These are phyloP conservation scores for Cavia porcellus DNA, from an alignment of 2,113 vertebrate genomes.

Conservation along the genomic window DNA sequence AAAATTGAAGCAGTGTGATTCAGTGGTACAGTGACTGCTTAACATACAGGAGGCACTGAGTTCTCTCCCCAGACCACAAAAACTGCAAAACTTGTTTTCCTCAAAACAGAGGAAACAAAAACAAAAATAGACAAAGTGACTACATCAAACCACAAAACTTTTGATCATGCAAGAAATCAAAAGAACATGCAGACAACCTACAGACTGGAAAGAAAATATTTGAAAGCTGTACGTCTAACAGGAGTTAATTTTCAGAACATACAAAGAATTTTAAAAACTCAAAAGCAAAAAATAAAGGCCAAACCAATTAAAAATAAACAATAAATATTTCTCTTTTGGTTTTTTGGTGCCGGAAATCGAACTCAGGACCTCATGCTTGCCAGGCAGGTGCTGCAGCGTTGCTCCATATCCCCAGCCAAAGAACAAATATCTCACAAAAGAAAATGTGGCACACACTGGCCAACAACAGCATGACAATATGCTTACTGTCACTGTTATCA, in stretches of 20 bases:
- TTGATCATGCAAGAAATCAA: not conserved
- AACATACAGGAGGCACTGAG: not conserved
- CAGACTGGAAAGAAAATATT: not conserved
- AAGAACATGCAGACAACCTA: not conserved
- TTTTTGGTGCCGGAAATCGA: too few relatives aligned
- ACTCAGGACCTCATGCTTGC: too few relatives aligned
- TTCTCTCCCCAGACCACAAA: not conserved
- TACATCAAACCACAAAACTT: not conserved
- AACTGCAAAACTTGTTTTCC: not conserved
- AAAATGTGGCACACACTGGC: not conserved
- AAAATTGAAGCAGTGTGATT: not conserved
- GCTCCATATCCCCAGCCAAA: too few relatives aligned
- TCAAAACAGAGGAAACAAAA: not conserved
- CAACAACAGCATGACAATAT: not conserved
- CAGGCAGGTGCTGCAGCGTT: too few relatives aligned
- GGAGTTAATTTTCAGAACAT: not conserved
- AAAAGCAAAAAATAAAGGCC: not conserved
- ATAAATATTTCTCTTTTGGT: not conserved
- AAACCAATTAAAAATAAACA: not conserved
- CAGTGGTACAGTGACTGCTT: not conserved
- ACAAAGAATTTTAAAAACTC: not conserved
- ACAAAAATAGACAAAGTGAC: not conserved
- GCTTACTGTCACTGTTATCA: not conserved
- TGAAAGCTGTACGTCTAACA: not conserved
- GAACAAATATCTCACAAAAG: not conserved